Base-by-base conservation (phyloP, 2,797 vertebrate genomes). In the Anolis apletophallus region DNA sequence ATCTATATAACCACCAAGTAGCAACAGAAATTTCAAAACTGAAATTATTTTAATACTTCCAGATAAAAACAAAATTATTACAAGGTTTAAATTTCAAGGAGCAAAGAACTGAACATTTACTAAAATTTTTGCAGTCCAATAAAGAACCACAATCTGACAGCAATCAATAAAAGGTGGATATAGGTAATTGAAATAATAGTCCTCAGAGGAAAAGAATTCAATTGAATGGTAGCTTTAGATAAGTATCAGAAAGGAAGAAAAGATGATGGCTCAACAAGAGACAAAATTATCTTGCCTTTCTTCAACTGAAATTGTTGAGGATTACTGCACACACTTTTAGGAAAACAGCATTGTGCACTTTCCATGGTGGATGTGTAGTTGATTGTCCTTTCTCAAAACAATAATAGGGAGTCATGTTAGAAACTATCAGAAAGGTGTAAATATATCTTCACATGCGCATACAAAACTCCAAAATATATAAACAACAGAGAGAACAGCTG, bases 141-240 rank as follows among this genome's bases (percentile, higher is more conserved):
- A 32, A 90, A 77, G 93, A 89, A 89, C 55, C 61, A 7, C 26
- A 55, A 83, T 67, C 75, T 87, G 11, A 23, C 17, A 84, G 54
- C 40, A 86, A 21, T 73, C 80, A 91, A 32, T 11, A 81, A 75
- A 72, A 91, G 29, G 10, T 86, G 26, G 13, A 72, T 88, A 67
- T 57, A 89, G 85, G 64, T 86, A 91, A 88, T 61, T 87, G 36
- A 77, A 54, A 90, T 90, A 85, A 90, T 34, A 90, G 79, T 67
- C 21, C 5, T 80, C 21, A 85, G 69, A 74, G 26, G 54, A 92
- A 87, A 75, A 3, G 2, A 86, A 2, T 84, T 91, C 55, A 88
- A 29, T 17, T 85, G 36, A 80, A 85, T 83, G 6, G 5, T 4
- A 88, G 67, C 26, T 85, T 83, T 50, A 91, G 34, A n/a, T 7